phyloP scores from a whole-genome alignment of 2,888 invertebrate species.

The Polymixis flavicincta region DNA sequence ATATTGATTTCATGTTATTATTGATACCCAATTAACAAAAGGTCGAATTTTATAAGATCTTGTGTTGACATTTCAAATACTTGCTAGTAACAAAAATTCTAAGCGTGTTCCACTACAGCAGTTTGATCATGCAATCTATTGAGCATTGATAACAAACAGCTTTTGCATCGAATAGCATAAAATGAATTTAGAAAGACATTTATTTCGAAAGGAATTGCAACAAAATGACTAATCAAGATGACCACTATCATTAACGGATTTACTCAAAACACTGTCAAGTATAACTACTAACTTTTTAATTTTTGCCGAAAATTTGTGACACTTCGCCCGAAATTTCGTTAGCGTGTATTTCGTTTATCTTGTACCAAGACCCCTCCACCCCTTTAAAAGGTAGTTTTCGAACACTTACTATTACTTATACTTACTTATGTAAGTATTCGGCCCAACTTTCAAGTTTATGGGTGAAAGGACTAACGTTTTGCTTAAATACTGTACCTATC shows the following conservation, averaged over 20 bases:
- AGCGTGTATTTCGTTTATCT: neutral
- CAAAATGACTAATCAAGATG: neutral
- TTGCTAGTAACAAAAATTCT: slow-evolving; percentile 22
- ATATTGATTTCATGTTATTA: too few species aligned
- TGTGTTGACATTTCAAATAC: neutral
- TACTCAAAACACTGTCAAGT: neutral
- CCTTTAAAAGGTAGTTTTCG: neutral
- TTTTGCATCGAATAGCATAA: neutral
- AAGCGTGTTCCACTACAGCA: slow-evolving; percentile 10
- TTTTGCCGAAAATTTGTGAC: neutral
- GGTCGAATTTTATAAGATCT: neutral
- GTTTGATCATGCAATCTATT: neutral
- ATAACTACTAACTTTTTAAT: neutral
- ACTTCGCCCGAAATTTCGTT: neutral
- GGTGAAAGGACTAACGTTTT: neutral
- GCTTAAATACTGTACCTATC: neutral
- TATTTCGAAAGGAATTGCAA: neutral
- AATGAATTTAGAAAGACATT: neutral
- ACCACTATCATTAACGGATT: neutral
- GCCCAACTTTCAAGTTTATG: neutral
- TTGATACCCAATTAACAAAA: too few species aligned
- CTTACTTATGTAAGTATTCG: neutral
- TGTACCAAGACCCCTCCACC: neutral
- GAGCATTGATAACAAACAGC: neutral
- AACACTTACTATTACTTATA: neutral